Conservation (phyloP, 2,113 vertebrate genomes). For the Campylomormyrus numenius region DNA sequence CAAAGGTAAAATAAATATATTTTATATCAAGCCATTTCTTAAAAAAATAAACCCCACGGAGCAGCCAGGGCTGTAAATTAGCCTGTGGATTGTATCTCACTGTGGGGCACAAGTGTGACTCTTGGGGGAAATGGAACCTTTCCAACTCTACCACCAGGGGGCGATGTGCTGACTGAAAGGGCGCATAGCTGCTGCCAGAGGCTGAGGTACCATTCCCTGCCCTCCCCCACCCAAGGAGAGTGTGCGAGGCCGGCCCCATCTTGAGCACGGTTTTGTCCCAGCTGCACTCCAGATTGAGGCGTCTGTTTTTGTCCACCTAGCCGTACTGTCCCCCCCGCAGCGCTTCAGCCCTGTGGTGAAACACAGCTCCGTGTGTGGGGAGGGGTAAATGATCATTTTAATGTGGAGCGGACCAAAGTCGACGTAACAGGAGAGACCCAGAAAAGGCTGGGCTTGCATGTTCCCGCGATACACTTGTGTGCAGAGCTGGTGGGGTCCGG, state of each 20-base stretch:
- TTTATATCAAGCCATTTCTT: not conserved
- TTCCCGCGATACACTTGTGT: not conserved
- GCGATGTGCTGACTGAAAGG: constrained; percentile 22
- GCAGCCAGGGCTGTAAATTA: not conserved
- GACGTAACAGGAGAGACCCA: not conserved
- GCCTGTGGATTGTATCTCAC: not conserved
- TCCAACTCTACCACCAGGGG: constrained; percentile 27
- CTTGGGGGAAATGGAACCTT: not conserved
- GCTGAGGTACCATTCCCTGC: not conserved
- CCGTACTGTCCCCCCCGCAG: not conserved
- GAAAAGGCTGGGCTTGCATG: not conserved
- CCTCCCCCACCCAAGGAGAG: not conserved
- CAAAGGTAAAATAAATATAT: not conserved
- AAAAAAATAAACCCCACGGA: not conserved
- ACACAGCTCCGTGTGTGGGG: not conserved
- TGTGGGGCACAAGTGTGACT: not conserved
- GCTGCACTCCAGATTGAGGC: not conserved
- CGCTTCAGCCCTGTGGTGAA: not conserved
- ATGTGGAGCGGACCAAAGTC: not conserved
- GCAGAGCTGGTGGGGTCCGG: not conserved
- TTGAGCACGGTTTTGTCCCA: not conserved
- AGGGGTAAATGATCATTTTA: not conserved
- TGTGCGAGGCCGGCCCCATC: not conserved
- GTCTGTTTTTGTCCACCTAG: not conserved
- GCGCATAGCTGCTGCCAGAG: not conserved